Evolutionary conservation across 1,140 invertebrate genomes (phyloP).

Genomic region (Oedothorax gibbosus): DNA sequence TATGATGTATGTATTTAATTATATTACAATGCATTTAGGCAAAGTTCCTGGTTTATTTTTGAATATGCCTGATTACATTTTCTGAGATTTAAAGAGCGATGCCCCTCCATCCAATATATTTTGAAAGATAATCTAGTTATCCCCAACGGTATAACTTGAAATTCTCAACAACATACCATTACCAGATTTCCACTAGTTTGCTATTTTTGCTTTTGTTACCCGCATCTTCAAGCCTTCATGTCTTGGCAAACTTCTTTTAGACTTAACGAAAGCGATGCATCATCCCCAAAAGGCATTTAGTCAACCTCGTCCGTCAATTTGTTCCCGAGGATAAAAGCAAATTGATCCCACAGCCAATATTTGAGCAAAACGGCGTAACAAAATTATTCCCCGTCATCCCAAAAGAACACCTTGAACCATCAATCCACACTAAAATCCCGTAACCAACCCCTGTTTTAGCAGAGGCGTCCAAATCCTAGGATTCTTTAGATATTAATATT

Average conservation of each 20-base stretch:
- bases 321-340: constrained; percentile 14
- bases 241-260: neutral
- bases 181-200: neutral
- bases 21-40: no score
- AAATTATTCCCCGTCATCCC: constrained; percentile 22
- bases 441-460: neutral
- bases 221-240: no score
- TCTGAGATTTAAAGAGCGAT: no score
- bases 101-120: no score
- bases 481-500: neutral
- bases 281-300: neutral
- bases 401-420: constrained; percentile 13
- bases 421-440: constrained; percentile 16
- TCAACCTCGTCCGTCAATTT: constrained; percentile 26
- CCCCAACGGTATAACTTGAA: no score
- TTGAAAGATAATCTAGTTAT: no score
- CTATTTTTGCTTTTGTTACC: no score
- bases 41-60: no score
- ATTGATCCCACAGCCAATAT: constrained; percentile 27
- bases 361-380: constrained; percentile 21
- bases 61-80: no score
- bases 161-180: neutral
- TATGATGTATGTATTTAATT: no score
- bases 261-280: neutral
- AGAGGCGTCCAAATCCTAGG: neutral